Conservation (phyloP, 2,888 invertebrate genomes). For the Morinoia aosen region DNA sequence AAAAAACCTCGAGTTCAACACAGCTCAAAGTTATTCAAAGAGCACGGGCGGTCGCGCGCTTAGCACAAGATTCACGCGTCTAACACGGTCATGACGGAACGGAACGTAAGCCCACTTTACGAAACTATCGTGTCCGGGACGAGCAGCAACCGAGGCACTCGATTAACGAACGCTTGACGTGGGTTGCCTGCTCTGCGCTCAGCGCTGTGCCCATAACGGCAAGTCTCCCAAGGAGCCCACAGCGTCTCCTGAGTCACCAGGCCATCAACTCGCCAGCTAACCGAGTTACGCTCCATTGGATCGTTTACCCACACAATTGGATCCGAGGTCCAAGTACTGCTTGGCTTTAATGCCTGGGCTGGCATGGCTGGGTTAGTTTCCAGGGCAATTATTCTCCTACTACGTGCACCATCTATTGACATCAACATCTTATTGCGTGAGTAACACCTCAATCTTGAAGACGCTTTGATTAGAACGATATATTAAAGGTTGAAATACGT, state of each 20-base stretch:
- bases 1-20: no score
- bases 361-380: background rate
- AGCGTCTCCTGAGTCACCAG: background rate
- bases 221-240: background rate
- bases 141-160: background rate
- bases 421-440: background rate
- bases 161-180: background rate
- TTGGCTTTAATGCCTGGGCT: background rate
- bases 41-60: no score
- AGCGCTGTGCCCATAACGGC: slow-evolving; percentile 6
- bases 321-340: background rate
- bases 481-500: no score
- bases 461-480: background rate
- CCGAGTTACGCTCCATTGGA: slow-evolving; percentile 38
- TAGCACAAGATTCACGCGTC: no score
- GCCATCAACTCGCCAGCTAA: slow-evolving; percentile 14
- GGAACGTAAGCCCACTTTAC: no score
- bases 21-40: no score
- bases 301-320: slow-evolving; percentile 18
- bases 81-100: no score
- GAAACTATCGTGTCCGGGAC: no score
- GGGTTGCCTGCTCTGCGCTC: background rate
- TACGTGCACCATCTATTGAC: background rate
- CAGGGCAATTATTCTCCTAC: background rate
- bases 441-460: background rate